phyloP scores from a whole-genome alignment of 2,797 vertebrate genomes.

The Cygnus olor region DNA sequence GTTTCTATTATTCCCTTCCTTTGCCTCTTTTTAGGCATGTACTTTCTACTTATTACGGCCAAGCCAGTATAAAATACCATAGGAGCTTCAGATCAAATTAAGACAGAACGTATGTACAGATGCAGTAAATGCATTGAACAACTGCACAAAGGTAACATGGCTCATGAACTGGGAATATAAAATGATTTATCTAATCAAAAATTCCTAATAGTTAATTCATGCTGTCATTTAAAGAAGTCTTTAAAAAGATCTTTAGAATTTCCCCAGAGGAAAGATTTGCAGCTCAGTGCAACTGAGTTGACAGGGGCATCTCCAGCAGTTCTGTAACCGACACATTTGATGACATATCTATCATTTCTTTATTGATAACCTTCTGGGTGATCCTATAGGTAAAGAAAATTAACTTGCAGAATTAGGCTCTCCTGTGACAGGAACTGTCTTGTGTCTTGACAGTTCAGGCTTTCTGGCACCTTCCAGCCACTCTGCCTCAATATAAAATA shows the following conservation, averaged over 20 bases:
- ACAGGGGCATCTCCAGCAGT: background rate
- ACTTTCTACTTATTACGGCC: background rate
- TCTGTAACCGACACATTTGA: background rate
- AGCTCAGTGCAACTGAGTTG: background rate
- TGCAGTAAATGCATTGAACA: background rate
- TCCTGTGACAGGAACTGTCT: background rate
- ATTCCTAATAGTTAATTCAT: background rate
- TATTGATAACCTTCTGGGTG: background rate
- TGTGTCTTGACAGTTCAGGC: background rate
- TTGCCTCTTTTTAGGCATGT: background rate
- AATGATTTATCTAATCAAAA: background rate
- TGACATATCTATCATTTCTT: background rate
- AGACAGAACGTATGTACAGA: background rate
- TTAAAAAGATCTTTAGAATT: background rate
- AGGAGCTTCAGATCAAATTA: background rate
- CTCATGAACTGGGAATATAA: background rate
- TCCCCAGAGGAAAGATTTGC: background rate
- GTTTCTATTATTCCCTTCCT: background rate
- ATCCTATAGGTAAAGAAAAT: background rate
- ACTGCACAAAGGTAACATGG: background rate
- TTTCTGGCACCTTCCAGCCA: background rate
- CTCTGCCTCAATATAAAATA: background rate
- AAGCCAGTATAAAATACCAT: background rate
- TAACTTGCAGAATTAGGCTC: background rate
- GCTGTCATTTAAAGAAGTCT: background rate